These are phyloP conservation scores for Lepidurus arcticus DNA, from an alignment of 1,140 invertebrate genomes.

Conservation along the genomic window DNA sequence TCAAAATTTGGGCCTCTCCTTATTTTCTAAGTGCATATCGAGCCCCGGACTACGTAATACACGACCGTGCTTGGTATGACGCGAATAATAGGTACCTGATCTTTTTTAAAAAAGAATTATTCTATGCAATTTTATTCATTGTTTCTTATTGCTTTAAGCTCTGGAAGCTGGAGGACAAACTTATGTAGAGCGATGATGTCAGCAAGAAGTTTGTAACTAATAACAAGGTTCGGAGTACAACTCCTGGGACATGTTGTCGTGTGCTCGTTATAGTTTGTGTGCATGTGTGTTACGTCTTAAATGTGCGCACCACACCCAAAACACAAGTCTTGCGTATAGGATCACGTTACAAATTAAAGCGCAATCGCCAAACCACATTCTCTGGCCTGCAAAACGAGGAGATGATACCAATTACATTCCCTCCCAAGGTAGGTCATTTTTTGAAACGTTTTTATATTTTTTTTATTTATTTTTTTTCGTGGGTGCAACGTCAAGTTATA, in stretches of 20 bases:
- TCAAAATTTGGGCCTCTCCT: background rate
- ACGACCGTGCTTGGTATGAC: background rate
- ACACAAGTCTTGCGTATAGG: background rate
- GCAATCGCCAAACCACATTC: background rate
- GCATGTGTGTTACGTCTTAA: background rate
- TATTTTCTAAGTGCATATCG: background rate
- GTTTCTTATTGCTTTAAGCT: background rate
- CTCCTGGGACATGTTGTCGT: background rate
- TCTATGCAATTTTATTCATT: background rate
- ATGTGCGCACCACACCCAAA: background rate
- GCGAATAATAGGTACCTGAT: background rate
- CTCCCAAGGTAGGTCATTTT: too few species aligned
- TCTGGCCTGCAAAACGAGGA: background rate
- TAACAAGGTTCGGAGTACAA: background rate
- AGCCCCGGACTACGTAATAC: background rate
- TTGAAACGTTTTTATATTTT: too few species aligned
- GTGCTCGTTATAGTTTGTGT: background rate
- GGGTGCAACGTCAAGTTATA: conserved; percentile 10
- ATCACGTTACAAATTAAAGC: conserved; percentile 1
- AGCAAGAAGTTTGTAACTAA: conserved; percentile 3
- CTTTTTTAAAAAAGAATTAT: background rate
- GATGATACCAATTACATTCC: too few species aligned
- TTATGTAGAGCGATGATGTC: conserved; percentile 10
- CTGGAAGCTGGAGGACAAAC: background rate
- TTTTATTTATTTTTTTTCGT: background rate